Evolutionary conservation across 2,888 invertebrate genomes (phyloP).

Genomic region (Mesorhabditis spiculigera): DNA sequence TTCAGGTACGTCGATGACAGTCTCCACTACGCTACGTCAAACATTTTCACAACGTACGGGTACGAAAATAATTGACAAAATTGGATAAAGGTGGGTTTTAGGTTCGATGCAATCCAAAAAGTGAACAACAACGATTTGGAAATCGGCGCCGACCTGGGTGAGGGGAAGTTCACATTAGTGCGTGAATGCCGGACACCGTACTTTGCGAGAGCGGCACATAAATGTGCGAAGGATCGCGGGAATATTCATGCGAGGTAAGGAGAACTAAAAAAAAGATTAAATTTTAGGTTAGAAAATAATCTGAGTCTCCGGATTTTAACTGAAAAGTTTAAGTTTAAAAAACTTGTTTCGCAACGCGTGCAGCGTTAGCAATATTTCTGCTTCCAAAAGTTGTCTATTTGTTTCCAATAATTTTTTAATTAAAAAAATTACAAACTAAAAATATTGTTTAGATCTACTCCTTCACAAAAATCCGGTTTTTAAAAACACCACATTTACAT

Average conservation of each 20-base stretch:
- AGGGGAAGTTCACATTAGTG: constrained; percentile 50
- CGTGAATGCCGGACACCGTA: constrained; percentile 30
- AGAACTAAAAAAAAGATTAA: too few species aligned
- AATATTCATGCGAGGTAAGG: constrained; percentile 29
- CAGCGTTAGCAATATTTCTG: too few species aligned
- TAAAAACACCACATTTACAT: too few species aligned
- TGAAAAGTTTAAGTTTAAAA: too few species aligned
- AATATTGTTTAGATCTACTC: too few species aligned
- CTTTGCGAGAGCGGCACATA: constrained; percentile 28
- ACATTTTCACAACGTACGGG: constrained; percentile 9
- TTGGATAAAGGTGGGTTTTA: background rate
- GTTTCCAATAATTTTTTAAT: too few species aligned
- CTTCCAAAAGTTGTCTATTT: too few species aligned
- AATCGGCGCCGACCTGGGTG: constrained; percentile 38
- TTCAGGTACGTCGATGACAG: background rate
- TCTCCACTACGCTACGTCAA: constrained; percentile 17
- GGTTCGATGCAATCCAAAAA: constrained; percentile 11
- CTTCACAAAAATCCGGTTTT: too few species aligned
- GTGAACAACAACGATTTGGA: constrained; percentile 12
- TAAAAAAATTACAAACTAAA: too few species aligned
- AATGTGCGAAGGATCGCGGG: constrained; percentile 29
- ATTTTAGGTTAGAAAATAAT: too few species aligned
- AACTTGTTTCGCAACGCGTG: too few species aligned
- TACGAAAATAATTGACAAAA: background rate
- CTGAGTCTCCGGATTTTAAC: too few species aligned